Base-by-base conservation (phyloP, 2,113 vertebrate genomes). In the Brevimyrus niger region DNA sequence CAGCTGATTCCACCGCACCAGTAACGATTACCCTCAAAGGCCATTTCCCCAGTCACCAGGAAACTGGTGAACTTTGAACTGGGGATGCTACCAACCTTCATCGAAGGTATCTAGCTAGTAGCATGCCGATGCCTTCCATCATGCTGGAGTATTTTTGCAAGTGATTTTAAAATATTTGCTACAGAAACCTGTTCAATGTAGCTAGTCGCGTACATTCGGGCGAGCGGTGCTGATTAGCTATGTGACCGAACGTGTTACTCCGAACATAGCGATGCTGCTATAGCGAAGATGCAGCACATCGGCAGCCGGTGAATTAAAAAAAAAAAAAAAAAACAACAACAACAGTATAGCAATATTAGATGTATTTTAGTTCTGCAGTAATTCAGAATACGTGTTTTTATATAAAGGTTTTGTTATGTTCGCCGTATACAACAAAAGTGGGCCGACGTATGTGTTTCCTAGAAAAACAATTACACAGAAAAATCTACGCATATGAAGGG, bases 1-100 rank as follows among this genome's bases (percentile, higher is more conserved):
- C 90, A 89, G 31, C 92, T 87, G 91, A 76, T 89, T 86, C 76
- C 50, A 31, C 88, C 85, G 80, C 47, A 61, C 58, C 90, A 90
- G 87, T 89, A 48, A 89, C 83, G 27, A 48, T 89, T 89, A 17
- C 92, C 61, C n/a, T 55, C 85, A 46, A 35, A 42, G 11, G 69
- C 27, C 80, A 19, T 42, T 10, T 73, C n/a, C 11, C 44, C 69
- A 21, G 27, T 89, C 31, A 89, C 23, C 65, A 58, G 88, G 50
- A 46, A 48, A 82, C 88, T 46, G 50, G 31, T 61, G 88, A 55
- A 84, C 80, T 10, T 58, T 84, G 76, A 89, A 83, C 88, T 89
- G 88, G 17, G 51, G 80, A 61, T 58, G 88, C 31, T 58, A 7
- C 44, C 42, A 47, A 86, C 58, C 65, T 48, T 86, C 31, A 76